Percentiles rank a stretch among this genome's conserved stretches.
phyloP scores from a whole-genome alignment of 2,113 vertebrate genomes.

The Gambusia holbrooki region DNA sequence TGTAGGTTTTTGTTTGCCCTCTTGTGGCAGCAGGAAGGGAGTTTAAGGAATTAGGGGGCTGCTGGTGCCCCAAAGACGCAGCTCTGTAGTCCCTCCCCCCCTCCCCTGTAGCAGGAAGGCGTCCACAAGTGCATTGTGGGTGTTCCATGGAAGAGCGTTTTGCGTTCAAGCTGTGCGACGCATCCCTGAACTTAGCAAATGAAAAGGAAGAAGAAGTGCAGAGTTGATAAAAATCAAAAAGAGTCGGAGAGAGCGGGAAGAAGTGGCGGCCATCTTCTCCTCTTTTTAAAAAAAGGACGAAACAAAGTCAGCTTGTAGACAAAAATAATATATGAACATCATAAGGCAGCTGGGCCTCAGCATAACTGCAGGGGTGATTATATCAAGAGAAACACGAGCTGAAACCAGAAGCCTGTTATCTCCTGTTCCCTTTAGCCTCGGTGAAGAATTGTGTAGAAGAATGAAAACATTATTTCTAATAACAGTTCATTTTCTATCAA shows the following conservation, averaged over 20 bases:
- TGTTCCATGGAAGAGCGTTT: slow-evolving; percentile 75
- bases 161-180: slow-evolving; percentile 71
- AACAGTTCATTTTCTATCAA: slow-evolving; percentile 44
- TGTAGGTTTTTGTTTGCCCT: slow-evolving; percentile 48
- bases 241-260: slow-evolving; percentile 24
- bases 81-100: slow-evolving; percentile 32
- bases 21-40: slow-evolving; percentile 53
- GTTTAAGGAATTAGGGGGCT: slow-evolving; percentile 34
- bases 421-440: slow-evolving; percentile 45
- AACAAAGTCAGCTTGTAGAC: slow-evolving; percentile 46
- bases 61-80: slow-evolving; percentile 28
- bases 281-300: slow-evolving; percentile 44
- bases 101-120: slow-evolving; percentile 58
- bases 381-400: slow-evolving; percentile 48
- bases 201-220: slow-evolving; percentile 63
- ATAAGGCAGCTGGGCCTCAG: slow-evolving; percentile 69
- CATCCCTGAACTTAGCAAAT: slow-evolving; percentile 75
- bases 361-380: slow-evolving; percentile 51
- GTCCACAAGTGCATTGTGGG: slow-evolving; percentile 71
- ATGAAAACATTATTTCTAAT: slow-evolving; percentile 36
- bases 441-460: slow-evolving; percentile 34
- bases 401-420: slow-evolving; percentile 45
- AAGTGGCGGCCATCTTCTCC: neutral
- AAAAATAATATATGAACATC: slow-evolving; percentile 53
- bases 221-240: slow-evolving; percentile 38